phyloP scores from a whole-genome alignment of 2,113 vertebrate species.

The Pterophyllum scalare region DNA sequence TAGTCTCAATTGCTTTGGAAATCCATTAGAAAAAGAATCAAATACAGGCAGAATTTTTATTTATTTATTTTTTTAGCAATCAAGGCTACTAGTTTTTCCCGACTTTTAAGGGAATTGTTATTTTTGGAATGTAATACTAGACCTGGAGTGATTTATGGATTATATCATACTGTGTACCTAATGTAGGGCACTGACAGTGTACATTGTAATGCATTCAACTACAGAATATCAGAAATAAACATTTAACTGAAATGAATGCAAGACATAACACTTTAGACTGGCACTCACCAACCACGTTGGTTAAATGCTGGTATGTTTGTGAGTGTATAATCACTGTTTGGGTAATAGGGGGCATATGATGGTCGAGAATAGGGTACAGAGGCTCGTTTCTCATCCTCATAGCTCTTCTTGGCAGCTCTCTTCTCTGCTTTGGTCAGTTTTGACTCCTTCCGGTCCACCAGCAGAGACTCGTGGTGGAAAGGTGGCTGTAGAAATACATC shows the following conservation, averaged over 20 bases:
- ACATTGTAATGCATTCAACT: too few relatives aligned
- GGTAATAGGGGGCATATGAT: constrained; percentile 97
- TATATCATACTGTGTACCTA: neutral
- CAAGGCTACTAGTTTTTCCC: neutral
- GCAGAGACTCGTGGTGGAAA: constrained; percentile 96
- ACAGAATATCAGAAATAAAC: neutral
- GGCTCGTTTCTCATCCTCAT: constrained; percentile 97
- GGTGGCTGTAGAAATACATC: constrained; percentile 83
- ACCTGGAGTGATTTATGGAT: neutral
- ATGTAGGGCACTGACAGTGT: neutral
- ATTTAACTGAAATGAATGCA: neutral
- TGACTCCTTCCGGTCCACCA: constrained; percentile 95
- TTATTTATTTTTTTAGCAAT: neutral
- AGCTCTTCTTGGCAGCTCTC: constrained; percentile 97
- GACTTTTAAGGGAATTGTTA: neutral
- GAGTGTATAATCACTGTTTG: constrained; percentile 91
- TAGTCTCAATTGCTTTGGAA: neutral
- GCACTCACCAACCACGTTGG: constrained; percentile 94
- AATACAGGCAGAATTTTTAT: neutral
- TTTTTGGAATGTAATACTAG: too few relatives aligned
- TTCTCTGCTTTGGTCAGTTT: constrained; percentile 99
- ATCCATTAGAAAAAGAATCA: neutral
- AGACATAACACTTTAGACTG: neutral
- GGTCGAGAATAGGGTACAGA: constrained; percentile 96
- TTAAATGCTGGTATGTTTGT: constrained; percentile 93